Conservation (phyloP, 2,888 invertebrate genomes). For the Cephus pygmeus region DNA sequence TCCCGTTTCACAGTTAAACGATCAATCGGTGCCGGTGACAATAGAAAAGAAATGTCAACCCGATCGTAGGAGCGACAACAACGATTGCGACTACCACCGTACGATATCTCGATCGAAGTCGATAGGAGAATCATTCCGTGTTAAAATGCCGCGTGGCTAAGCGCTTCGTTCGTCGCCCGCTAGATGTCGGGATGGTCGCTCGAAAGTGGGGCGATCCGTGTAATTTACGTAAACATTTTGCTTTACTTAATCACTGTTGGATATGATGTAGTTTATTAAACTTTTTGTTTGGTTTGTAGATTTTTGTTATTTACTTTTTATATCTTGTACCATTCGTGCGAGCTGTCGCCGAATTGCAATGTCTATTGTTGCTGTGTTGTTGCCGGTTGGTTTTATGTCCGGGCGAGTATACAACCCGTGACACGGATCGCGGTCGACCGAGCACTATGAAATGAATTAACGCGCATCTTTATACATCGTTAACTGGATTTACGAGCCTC, state of each 20-base stretch:
- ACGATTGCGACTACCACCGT: not conserved
- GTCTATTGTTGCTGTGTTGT: conserved; percentile 60
- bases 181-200: not conserved
- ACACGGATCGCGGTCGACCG: conserved; percentile 23
- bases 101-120: not conserved
- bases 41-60: not conserved
- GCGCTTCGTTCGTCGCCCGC: not conserved
- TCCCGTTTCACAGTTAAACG: not conserved
- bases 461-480: not conserved
- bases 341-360: conserved; percentile 14
- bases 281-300: not conserved
- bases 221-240: conserved; percentile 16
- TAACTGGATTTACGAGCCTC: not conserved
- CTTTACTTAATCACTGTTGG: conserved; percentile 29
- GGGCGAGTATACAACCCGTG: conserved; percentile 58
- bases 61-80: not conserved
- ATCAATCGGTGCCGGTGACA: not conserved
- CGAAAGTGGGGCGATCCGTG: conserved; percentile 13
- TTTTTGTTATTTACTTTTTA: not conserved
- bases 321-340: conserved; percentile 2
- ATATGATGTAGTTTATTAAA: conserved; percentile 24
- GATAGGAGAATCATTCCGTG: not conserved
- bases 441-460: not conserved
- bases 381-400: conserved; percentile 45
- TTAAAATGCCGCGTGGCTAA: not conserved